Percentiles rank a stretch among this genome's conserved stretches.
Evolutionary conservation across 1,140 invertebrate genomes (phyloP).

Genomic region (Sitodiplosis mosellana): DNA sequence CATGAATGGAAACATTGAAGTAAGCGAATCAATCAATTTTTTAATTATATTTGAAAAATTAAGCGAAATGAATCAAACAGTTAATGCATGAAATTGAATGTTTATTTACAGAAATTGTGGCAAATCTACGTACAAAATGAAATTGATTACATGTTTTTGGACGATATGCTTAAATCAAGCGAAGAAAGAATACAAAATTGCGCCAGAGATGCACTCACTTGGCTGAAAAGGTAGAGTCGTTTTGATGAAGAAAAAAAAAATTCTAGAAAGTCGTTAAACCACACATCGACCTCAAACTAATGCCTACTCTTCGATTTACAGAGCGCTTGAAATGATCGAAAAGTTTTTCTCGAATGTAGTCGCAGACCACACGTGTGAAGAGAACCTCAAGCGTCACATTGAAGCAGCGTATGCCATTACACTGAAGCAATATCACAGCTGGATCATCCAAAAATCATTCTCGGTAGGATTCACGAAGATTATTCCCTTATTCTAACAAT

Average conservation of each 20-base stretch:
- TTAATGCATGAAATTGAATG: slow-evolving; percentile 2
- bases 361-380: slow-evolving; percentile 13
- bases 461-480: slow-evolving; percentile 10
- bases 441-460: slow-evolving; percentile 22
- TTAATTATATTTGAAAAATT: not conserved
- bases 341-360: slow-evolving; percentile 23
- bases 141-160: slow-evolving; percentile 34
- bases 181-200: slow-evolving; percentile 26
- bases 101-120: slow-evolving; percentile 37
- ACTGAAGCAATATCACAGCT: slow-evolving; percentile 22
- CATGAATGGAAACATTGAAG: slow-evolving; percentile 53
- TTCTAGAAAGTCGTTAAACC: no score
- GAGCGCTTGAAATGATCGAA: slow-evolving; percentile 21
- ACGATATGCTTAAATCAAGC: slow-evolving; percentile 44
- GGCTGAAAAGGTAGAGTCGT: slow-evolving; percentile 14
- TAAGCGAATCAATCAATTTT: no score
- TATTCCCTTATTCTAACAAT: not conserved
- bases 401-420: slow-evolving; percentile 21
- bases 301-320: no score
- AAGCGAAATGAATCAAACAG: not conserved
- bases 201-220: slow-evolving; percentile 33
- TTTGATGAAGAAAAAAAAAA: not conserved
- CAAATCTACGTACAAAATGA: slow-evolving; percentile 32
- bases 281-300: no score
- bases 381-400: slow-evolving; percentile 16